A percentile compares a stretch with the other conserved stretches of the same genome.
These are phyloP conservation scores for Enteromius treurensis DNA, from an alignment of 2,797 vertebrate species.

Conservation along the genomic window DNA sequence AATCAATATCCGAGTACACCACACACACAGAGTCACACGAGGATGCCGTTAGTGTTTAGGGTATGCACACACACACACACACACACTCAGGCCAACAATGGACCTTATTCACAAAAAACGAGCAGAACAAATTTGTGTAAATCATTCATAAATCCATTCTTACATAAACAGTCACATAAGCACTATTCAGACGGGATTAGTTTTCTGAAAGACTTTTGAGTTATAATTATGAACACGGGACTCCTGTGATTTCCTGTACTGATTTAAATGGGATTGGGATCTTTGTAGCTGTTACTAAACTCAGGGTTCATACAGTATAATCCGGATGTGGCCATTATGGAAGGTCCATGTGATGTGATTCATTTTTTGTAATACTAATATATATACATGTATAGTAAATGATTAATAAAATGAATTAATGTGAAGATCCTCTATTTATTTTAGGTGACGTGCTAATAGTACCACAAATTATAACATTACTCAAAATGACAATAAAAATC, in stretches of 20 bases:
- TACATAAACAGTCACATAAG: slow-evolving; percentile 7
- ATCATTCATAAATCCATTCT: slow-evolving; percentile 24
- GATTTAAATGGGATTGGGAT: background rate
- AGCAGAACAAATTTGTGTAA: slow-evolving; percentile 20
- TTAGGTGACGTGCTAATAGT: background rate
- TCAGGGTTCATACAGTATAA: background rate
- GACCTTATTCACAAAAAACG: background rate
- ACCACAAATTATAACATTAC: background rate
- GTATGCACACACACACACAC: slow-evolving; percentile 33
- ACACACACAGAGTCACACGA: slow-evolving; percentile 38
- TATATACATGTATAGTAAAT: too few relatives aligned
- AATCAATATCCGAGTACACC: slow-evolving; percentile 44
- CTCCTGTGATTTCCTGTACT: background rate
- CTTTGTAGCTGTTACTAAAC: background rate
- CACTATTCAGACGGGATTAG: background rate
- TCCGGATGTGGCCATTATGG: background rate
- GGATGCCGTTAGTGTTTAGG: slow-evolving; percentile 70
- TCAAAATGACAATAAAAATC: background rate
- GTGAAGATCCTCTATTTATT: background rate
- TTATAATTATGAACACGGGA: background rate
- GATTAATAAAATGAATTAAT: background rate
- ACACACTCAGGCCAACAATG: slow-evolving; percentile 23
- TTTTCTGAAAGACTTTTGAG: background rate
- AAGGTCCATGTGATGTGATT: background rate
- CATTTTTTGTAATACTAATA: background rate